A percentile compares a stretch with the other conserved stretches of the same genome.
phyloP scores from a whole-genome alignment of 2,888 invertebrate genomes.

The Yponomeuta malinellus region DNA sequence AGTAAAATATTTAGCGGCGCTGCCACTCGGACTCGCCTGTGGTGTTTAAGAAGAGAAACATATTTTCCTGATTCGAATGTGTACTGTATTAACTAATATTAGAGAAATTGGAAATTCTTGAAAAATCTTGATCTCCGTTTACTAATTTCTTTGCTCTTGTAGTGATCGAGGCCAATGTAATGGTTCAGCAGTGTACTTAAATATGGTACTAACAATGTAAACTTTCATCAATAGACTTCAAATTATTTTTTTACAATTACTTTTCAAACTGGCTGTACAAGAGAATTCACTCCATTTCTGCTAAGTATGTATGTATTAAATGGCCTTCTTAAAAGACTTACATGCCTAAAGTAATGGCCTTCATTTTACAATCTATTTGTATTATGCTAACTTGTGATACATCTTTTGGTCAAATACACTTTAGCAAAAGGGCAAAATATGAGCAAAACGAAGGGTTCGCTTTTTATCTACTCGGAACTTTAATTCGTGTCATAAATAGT shows the following conservation, averaged over 20 bases:
- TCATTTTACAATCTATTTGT: background rate
- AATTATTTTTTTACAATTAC: background rate
- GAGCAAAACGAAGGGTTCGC: no score
- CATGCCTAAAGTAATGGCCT: conserved; percentile 6
- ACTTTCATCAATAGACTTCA: background rate
- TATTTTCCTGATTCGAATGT: conserved; percentile 7
- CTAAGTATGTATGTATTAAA: background rate
- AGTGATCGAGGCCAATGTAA: conserved; percentile 1
- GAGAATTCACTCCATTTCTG: background rate
- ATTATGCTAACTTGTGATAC: background rate
- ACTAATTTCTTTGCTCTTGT: conserved; percentile 1
- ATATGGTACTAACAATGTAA: background rate
- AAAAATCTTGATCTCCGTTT: conserved; percentile 4
- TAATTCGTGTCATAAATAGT: no score
- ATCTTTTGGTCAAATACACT: background rate
- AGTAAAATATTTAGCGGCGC: background rate
- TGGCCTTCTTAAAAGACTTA: background rate
- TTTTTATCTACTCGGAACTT: no score
- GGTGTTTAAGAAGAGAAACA: background rate
- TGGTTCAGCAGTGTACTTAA: conserved; percentile 9
- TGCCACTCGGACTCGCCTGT: background rate
- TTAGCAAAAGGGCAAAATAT: no score
- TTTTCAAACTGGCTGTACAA: background rate
- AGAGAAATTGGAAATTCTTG: background rate
- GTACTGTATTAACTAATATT: conserved; percentile 6